A percentile compares a stretch with the other conserved stretches of the same genome.
These are phyloP conservation scores for Enteromius anoplus DNA, from an alignment of 2,797 vertebrate species.

Conservation along the genomic window DNA sequence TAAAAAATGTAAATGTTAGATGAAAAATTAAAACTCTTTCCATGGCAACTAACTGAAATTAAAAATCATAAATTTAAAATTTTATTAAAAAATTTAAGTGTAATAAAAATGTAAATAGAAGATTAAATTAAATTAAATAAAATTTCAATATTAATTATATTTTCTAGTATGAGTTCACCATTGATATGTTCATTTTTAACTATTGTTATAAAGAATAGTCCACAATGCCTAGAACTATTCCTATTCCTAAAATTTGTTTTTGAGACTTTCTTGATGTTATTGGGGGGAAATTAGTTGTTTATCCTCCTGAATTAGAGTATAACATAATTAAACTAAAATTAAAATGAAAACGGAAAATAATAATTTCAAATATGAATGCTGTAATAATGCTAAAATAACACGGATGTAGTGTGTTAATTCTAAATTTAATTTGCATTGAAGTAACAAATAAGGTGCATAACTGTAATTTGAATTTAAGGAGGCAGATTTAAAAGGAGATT, in stretches of 20 bases:
- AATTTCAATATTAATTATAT: too few species aligned
- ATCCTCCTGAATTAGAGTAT: too few species aligned
- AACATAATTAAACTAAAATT: background rate
- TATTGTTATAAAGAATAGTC: too few species aligned
- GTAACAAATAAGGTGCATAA: background rate
- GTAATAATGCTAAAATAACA: background rate
- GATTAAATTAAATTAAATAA: too few species aligned
- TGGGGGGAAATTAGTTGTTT: too few species aligned
- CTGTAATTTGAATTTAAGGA: background rate
- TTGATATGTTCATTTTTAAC: too few species aligned
- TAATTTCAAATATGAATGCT: background rate
- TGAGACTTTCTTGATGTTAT: too few species aligned
- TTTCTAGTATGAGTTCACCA: too few species aligned
- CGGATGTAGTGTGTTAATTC: background rate
- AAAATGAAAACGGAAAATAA: background rate
- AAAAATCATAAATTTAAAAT: too few species aligned
- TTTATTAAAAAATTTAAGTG: background rate
- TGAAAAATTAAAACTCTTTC: background rate
- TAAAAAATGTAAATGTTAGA: background rate
- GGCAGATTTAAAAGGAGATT: background rate
- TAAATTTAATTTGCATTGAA: background rate
- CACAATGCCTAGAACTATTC: too few species aligned
- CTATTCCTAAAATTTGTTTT: too few species aligned
- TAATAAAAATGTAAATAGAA: too few species aligned
- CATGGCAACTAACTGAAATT: background rate